Evolutionary conservation across 2,888 invertebrate species (phyloP), one percentile per base, ranked within the genome.

Genomic region (Micoletzkya japonica): DNA sequence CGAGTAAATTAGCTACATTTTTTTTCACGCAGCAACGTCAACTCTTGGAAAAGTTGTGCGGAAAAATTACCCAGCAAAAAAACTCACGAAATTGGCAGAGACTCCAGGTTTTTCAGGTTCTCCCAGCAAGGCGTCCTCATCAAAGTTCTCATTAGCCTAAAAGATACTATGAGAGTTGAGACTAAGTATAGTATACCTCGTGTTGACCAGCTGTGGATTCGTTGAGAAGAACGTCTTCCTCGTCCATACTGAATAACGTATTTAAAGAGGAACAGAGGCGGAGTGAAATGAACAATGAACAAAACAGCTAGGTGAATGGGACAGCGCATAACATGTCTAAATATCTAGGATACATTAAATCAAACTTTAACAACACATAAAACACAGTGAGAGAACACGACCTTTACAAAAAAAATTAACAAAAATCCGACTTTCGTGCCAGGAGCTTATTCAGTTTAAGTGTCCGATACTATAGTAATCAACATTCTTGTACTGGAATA

Each of bases 181-280:
- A 54, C 4, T 28, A 24, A 58, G 3, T 1, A 32, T 4, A 30
- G 17, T 7, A 56, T n/a, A n/a, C n/a, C n/a, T n/a, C n/a, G n/a
- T n/a, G n/a, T n/a, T n/a, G n/a, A n/a, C n/a, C n/a, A n/a, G n/a
- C n/a, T n/a, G n/a, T n/a, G n/a, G n/a, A n/a, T n/a, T n/a, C 59
- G 20, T 59, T 37, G 20, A 59, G 26, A 1, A 59, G 59, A 20
- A 59, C 20, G 37, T 59, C 59, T 39, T 59, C 59, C 59, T 59
- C 59, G 59, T 59, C 59, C 59, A 59, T 59, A 24, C 26, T 39
- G 39, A n/a, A n/a, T n/a, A n/a, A n/a, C n/a, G n/a, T n/a, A n/a
- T n/a, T n/a, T n/a, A n/a, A n/a, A n/a, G n/a, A n/a, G n/a, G n/a
- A n/a, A n/a, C n/a, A n/a, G n/a, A n/a, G n/a, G n/a, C n/a, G n/a